Percentiles rank a stretch among this genome's conserved stretches.
phyloP scores from a whole-genome alignment of 2,113 vertebrate genomes.

The Pipa parva region DNA sequence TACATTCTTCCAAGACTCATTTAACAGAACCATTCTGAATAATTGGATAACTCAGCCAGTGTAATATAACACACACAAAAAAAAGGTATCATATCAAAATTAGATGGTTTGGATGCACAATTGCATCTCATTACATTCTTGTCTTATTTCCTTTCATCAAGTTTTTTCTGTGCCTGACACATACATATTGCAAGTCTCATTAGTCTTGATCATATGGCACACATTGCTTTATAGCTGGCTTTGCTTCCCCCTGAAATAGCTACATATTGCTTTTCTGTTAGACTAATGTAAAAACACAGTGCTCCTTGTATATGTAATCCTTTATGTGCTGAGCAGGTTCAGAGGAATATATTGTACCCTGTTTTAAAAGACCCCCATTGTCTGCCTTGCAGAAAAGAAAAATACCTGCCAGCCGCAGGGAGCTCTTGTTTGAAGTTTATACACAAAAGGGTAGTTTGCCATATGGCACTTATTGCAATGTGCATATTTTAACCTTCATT shows the following conservation, averaged over 20 bases:
- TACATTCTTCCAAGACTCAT: slow-evolving; percentile 8
- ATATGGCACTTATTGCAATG: slow-evolving; percentile 44
- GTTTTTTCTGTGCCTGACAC: slow-evolving; percentile 27
- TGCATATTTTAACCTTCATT: slow-evolving; percentile 55
- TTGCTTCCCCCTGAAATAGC: slow-evolving; percentile 6
- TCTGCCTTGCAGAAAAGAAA: slow-evolving; percentile 40
- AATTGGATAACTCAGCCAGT: slow-evolving; percentile 28
- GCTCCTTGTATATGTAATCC: not conserved
- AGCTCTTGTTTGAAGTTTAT: slow-evolving; percentile 45
- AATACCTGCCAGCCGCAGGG: slow-evolving; percentile 42
- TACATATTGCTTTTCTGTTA: slow-evolving; percentile 6
- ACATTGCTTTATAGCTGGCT: not conserved
- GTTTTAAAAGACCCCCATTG: slow-evolving; percentile 18
- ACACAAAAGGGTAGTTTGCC: slow-evolving; percentile 43
- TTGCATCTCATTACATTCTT: slow-evolving; percentile 25
- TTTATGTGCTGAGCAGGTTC: not conserved
- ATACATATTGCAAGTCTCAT: slow-evolving; percentile 30
- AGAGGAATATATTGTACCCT: not conserved
- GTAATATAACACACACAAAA: slow-evolving; percentile 24
- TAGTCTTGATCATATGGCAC: slow-evolving; percentile 24
- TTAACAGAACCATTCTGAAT: slow-evolving; percentile 28
- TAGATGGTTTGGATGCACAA: slow-evolving; percentile 18
- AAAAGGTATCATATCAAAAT: slow-evolving; percentile 22
- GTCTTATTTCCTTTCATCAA: slow-evolving; percentile 37
- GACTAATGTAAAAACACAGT: not conserved